phyloP scores from a whole-genome alignment of 2,113 vertebrate genomes.

The Anguilla japonica region DNA sequence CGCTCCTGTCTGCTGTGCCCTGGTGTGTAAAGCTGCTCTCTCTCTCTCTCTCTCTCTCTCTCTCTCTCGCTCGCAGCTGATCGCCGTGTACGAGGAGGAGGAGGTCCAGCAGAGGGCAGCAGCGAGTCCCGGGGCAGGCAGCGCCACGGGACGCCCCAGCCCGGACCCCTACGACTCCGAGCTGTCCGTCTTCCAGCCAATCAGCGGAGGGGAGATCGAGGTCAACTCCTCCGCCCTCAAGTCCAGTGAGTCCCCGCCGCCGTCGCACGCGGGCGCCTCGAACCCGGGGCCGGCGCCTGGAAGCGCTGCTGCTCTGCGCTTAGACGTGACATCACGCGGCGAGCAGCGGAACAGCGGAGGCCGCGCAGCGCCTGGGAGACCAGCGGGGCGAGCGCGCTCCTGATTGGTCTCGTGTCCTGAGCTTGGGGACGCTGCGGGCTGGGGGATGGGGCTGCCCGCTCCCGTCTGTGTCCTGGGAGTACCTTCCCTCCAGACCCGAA shows the following conservation, averaged over 20 bases:
- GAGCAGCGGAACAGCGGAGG: neutral
- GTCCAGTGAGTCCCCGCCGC: conserved; percentile 75
- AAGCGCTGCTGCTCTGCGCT: neutral
- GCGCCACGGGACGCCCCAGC: conserved; percentile 66
- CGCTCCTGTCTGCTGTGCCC: neutral
- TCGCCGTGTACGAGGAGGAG: conserved; percentile 93
- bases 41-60: conserved; percentile 43
- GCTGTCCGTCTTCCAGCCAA: conserved; percentile 83
- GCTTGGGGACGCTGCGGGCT: neutral
- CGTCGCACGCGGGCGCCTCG: neutral
- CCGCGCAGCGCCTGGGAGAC: no score
- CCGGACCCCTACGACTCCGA: conserved; percentile 84
- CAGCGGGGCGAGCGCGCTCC: no score
- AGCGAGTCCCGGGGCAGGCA: conserved; percentile 55
- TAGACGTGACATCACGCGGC: neutral
- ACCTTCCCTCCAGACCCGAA: no score
- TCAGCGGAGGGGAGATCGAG: conserved; percentile 91
- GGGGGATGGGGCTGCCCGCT: neutral
- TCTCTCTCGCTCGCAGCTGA: conserved; percentile 73
- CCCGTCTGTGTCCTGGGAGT: neutral
- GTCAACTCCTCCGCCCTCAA: conserved; percentile 89
- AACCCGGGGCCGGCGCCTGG: neutral
- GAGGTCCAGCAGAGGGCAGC: conserved; percentile 75
- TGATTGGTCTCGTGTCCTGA: neutral
- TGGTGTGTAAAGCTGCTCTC: conserved; percentile 33